Evolutionary conservation across 2,797 vertebrate genomes (phyloP), one percentile per base, ranked within the genome.

Genomic region (Sandelia bainsii): DNA sequence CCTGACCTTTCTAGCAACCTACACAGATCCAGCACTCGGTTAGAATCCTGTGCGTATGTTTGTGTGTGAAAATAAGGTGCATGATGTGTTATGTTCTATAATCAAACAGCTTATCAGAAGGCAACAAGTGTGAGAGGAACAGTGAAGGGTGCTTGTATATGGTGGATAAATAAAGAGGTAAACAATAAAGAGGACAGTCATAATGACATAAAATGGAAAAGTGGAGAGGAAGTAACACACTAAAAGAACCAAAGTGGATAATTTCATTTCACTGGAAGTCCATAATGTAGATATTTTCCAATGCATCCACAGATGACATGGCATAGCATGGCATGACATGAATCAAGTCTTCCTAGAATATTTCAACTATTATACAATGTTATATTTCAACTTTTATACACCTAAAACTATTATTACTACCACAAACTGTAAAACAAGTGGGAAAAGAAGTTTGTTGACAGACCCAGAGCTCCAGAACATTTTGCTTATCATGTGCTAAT

Each of bases 201-300:
- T 73, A 70, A 82, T 74, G 32, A 69, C 8, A 44, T 45, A 62
- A 70, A 75, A 83, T 77, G 39, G 56, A 64, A 65, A 37, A 59
- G 11, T 59, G 32, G n/a, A 63, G 27, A 42, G 29, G n/a, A 69
- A 64, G 40, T 6, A 49, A 45, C 20, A 4, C 3, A 39, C 11
- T 1, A 1, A 62, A 42, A 8, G 1, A 66, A 68, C 6, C 17
- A 25, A 45, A 65, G 5, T 32, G 14, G 50, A 61, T 13, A 51
- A 62, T 63, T 29, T 69, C 6, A 49, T 69, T 64, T 66, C 5
- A 42, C 5, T 32, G 25, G 16, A 59, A 12, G 32, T 19, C 11
- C 6, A 1, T 2, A 6, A 25, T 56, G 44, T 39, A 19, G 19
- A 40, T 62, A 52, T 51, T 69, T 75, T 60, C 11, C 11, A 60